Percentiles rank a stretch among this genome's conserved stretches.
phyloP scores from a whole-genome alignment of 2,113 vertebrate species.

The Hipposideros armiger region DNA sequence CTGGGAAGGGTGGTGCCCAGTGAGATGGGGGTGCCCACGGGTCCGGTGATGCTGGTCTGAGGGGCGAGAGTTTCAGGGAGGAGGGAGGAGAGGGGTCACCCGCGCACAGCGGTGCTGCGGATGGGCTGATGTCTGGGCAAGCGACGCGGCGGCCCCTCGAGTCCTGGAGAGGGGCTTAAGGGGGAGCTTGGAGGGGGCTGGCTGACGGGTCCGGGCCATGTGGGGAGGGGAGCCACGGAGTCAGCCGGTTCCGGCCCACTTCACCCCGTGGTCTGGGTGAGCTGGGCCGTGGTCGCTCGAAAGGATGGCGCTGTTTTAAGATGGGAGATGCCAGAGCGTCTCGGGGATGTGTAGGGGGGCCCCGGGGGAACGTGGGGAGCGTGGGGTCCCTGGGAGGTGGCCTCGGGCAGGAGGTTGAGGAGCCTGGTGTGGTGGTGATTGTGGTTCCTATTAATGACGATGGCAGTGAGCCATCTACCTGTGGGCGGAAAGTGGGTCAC shows the following conservation, averaged over 20 bases:
- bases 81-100: not conserved
- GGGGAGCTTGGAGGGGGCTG: not conserved
- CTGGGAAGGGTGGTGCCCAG: not conserved
- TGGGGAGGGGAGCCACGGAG: not conserved
- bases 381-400: not conserved
- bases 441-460: not conserved
- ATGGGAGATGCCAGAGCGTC: not conserved
- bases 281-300: not conserved
- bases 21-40: not conserved
- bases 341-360: not conserved
- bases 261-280: not conserved
- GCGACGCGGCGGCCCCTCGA: accelerated
- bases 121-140: not conserved
- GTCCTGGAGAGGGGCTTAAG: not conserved
- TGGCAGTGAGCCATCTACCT: not conserved
- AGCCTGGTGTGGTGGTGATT: not conserved
- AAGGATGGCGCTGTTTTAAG: not conserved
- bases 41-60: not conserved
- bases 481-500: not conserved
- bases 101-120: not conserved
- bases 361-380: accelerated
- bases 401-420: not conserved
- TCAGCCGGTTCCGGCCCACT: not conserved
- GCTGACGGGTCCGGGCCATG: not conserved
- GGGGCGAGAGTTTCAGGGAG: not conserved